Conservation (phyloP, 2,113 vertebrate species). For the Erythrocercus mccallii region DNA sequence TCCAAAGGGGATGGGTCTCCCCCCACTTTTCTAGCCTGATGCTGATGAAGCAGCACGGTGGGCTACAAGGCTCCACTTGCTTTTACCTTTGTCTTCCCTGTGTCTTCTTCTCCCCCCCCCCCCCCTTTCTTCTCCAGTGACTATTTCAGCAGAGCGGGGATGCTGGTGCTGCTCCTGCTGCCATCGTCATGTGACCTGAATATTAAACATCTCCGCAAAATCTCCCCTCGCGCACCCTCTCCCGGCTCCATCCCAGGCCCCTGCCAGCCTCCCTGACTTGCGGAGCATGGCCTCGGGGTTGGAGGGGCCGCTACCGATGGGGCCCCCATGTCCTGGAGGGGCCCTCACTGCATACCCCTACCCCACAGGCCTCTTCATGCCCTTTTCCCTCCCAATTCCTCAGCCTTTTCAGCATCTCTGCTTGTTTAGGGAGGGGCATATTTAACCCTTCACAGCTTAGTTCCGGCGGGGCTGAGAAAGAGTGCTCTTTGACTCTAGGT, state of each 20-base stretch:
- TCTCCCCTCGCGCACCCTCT: slow-evolving; percentile 56
- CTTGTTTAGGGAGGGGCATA: neutral
- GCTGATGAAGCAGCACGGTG: neutral
- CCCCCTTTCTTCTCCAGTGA: slow-evolving; percentile 45
- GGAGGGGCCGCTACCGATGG: neutral
- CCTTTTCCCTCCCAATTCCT: neutral
- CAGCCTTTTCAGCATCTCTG: slow-evolving; percentile 19
- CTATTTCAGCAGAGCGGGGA: slow-evolving; percentile 62
- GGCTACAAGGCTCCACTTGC: neutral
- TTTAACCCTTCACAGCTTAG: neutral
- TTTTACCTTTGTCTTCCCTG: slow-evolving; percentile 14
- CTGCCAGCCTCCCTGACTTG: neutral
- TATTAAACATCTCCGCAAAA: slow-evolving; percentile 66
- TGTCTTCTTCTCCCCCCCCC: neutral
- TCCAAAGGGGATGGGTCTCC: slow-evolving; percentile 26
- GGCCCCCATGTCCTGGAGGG: neutral
- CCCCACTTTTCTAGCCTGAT: slow-evolving; percentile 18
- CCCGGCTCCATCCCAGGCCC: neutral
- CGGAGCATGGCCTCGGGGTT: neutral
- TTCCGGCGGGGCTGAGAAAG: neutral
- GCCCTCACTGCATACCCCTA: neutral
- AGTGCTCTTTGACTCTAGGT: neutral
- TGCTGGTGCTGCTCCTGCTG: slow-evolving; percentile 69
- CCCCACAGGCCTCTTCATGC: neutral
- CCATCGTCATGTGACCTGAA: slow-evolving; percentile 75